These are phyloP conservation scores for Oscheius sp. DNA, from an alignment of 2,888 invertebrate species.

Conservation along the genomic window DNA sequence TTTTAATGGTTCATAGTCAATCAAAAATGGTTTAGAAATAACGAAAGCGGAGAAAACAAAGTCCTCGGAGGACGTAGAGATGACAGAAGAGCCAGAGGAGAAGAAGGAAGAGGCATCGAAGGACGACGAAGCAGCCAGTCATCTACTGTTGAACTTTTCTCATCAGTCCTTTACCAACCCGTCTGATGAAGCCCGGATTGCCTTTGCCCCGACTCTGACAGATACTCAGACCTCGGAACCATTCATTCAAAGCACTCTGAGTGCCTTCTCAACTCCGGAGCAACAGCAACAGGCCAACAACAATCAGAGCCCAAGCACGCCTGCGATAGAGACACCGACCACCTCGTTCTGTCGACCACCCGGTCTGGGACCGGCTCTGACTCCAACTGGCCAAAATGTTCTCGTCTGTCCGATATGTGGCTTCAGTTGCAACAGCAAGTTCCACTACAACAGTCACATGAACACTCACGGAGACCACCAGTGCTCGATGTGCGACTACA, in stretches of 20 bases:
- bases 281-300: conserved; percentile 9
- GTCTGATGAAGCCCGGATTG: conserved; percentile 34
- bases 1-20: neutral
- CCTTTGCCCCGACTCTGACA: conserved; percentile 8
- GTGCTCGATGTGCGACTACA: conserved; percentile 78
- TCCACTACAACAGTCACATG: conserved; percentile 78
- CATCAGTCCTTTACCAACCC: conserved; percentile 45
- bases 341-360: conserved; percentile 63
- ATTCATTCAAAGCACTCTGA: conserved; percentile 27
- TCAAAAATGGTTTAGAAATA: neutral
- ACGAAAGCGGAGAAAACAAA: neutral
- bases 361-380: conserved; percentile 59
- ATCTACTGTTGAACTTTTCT: conserved; percentile 48
- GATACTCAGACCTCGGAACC: neutral
- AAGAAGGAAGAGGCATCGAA: neutral
- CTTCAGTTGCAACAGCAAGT: conserved; percentile 74
- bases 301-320: conserved; percentile 30
- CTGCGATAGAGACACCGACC: conserved; percentile 29
- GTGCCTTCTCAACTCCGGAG: conserved; percentile 36
- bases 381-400: conserved; percentile 48
- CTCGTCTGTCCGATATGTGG: conserved; percentile 75
- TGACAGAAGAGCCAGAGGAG: conserved; percentile 4
- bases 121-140: conserved; percentile 36
- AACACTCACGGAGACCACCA: conserved; percentile 78
- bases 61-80: conserved; percentile 8